Base-by-base conservation (phyloP, 2,113 vertebrate species). In the Panthera uncia region DNA sequence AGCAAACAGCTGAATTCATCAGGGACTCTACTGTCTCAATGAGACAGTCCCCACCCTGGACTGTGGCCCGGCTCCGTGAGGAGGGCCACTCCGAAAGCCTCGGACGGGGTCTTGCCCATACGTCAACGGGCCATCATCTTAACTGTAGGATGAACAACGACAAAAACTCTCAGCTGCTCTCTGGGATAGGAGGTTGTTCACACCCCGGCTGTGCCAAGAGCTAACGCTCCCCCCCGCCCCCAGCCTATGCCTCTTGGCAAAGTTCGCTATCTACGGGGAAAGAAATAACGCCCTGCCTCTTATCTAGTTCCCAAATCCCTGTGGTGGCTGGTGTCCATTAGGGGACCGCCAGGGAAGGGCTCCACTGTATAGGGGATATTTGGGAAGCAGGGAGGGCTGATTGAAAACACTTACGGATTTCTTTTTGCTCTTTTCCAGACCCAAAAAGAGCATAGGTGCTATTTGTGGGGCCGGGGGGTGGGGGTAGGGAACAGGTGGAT, bases 1-100 rank as follows among this genome's bases (percentile, higher is more conserved):
- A 16, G 93, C 31, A 81, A 94, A 66, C 88, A 98, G 84, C 57
- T 73, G 69, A 15, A 45, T 83, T 73, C 63, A 69, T 92, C 76
- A 63, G 76, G 33, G 86, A 85, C 14, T 9, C 84, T 38, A 66
- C 84, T 19, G 68, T 74, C 76, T 91, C 89, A 18, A 6, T 5
- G 5, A 85, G 78, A 3, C 25, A 27, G 13, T 81, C 16, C 2
- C 21, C 25, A 8, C 45, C 12, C 10, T 48, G 61, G 81, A 41
- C 57, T 12, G 9, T 14, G 36, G 8, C 36, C 33, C 78, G 76
- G 82, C 31, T n/a, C 73, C 38, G 29, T 57, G 16, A 78, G 11
- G 84, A 85, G 18, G 25, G 50, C 23, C 38, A 33, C 55, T 15
- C 27, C 27, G 38, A 87, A 48, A 87, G 48, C 45, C 74, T 84